A percentile compares a stretch with the other conserved stretches of the same genome.
Evolutionary conservation across 2,113 vertebrate genomes (phyloP).

Genomic region (Psophia crepitans): DNA sequence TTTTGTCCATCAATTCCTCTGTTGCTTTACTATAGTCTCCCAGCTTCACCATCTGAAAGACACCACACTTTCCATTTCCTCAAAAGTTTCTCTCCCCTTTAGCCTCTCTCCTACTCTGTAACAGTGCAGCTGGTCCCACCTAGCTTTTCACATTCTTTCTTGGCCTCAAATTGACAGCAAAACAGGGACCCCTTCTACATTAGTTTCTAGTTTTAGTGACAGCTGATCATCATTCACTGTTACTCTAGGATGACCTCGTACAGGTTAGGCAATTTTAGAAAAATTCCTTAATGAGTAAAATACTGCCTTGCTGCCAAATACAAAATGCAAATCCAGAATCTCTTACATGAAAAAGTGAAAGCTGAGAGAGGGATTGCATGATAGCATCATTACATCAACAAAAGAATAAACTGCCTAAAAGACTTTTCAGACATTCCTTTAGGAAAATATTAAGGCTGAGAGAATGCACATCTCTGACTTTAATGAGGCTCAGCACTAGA

Average conservation of each 20-base stretch:
- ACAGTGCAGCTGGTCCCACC: not conserved
- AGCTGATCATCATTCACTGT: not conserved
- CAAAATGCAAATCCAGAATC: not conserved
- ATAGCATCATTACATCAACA: not conserved
- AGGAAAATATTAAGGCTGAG: not conserved
- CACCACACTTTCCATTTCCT: not conserved
- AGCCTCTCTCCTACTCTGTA: not conserved
- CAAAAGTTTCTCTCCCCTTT: not conserved
- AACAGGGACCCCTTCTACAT: not conserved
- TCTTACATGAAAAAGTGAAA: not conserved
- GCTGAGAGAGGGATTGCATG: not conserved
- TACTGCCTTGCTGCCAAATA: not conserved
- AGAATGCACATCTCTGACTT: not conserved
- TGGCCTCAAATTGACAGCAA: not conserved
- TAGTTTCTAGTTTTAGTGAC: not conserved
- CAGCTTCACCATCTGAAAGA: not conserved
- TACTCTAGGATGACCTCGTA: not conserved
- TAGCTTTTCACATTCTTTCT: not conserved
- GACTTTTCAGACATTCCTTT: not conserved
- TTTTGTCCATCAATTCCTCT: not conserved
- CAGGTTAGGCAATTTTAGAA: not conserved
- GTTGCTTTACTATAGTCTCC: not conserved
- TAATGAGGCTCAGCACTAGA: not conserved
- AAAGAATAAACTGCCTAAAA: not conserved
- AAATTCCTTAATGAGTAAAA: not conserved